Evolutionary conservation across 35 echinoderm and acorn worm species (phyloP).

Genomic region (Apostichopus japonicus): DNA sequence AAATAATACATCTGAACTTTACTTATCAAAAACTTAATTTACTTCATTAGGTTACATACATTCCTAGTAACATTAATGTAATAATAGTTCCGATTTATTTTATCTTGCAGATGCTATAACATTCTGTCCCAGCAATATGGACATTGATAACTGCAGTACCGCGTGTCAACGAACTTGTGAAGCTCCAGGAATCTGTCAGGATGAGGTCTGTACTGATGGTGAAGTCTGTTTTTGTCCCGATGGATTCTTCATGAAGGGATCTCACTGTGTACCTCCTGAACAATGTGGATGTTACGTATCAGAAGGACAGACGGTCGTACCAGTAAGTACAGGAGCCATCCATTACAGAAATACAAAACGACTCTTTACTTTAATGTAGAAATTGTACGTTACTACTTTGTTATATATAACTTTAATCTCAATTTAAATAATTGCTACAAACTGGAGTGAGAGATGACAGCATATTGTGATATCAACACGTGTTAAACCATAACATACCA

Average conservation of each 20-base stretch:
- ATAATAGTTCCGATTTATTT: neutral
- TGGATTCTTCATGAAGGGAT: constrained; percentile 38
- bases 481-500: no score
- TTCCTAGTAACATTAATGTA: no score
- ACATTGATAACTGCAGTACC: neutral
- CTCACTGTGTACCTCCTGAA: neutral
- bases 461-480: no score
- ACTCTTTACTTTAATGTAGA: no score
- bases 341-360: no score
- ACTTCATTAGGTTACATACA: no score
- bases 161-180: neutral
- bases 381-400: no score
- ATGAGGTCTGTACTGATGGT: neutral
- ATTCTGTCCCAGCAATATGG: neutral
- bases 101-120: neutral
- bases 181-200: constrained; percentile 16
- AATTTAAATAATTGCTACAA: no score
- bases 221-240: constrained; percentile 4
- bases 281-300: constrained; percentile 22
- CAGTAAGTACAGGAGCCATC: neutral
- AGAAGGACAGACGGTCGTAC: neutral
- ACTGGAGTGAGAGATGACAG: no score
- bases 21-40: no score
- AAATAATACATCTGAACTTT: no score
- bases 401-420: no score